Conservation (phyloP, 2,797 vertebrate species). For the Pseudochirops corinnae region DNA sequence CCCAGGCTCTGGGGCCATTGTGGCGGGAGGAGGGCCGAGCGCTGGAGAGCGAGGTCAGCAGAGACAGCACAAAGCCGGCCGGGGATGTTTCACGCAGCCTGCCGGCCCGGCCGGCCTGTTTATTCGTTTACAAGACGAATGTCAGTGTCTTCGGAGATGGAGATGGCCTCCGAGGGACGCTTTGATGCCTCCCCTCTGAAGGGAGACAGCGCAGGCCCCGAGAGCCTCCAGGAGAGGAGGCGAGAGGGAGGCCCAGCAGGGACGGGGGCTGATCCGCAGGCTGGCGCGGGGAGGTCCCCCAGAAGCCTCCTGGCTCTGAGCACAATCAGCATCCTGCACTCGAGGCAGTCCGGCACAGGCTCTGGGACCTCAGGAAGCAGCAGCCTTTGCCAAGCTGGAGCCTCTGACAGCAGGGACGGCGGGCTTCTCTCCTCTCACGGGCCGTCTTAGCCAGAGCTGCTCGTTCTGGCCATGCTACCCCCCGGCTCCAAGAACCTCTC, state of each 20-base stretch:
- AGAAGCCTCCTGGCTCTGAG: not conserved
- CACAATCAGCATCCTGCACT: not conserved
- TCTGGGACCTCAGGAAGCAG: not conserved
- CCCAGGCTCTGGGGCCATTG: constrained; percentile 87
- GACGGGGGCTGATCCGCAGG: not conserved
- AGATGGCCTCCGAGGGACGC: constrained; percentile 77
- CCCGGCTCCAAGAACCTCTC: not conserved
- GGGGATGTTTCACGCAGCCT: constrained; percentile 84
- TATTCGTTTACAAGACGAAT: constrained; percentile 86
- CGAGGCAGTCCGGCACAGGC: not conserved
- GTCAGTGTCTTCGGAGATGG: constrained; percentile 82
- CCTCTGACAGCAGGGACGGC: not conserved
- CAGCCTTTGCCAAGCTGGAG: not conserved
- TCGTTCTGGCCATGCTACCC: not conserved
- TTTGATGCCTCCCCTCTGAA: constrained; percentile 34
- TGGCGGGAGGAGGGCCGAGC: constrained; percentile 86
- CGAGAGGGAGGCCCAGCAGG: not conserved
- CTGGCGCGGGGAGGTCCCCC: not conserved
- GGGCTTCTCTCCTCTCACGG: not conserved
- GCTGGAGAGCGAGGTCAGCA: constrained; percentile 85
- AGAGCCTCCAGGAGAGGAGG: not conserved
- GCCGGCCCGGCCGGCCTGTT: constrained; percentile 82
- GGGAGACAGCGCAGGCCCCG: not conserved
- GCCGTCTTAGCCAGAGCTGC: not conserved
- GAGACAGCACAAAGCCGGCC: constrained; percentile 85